phyloP scores from a whole-genome alignment of 2,797 vertebrate genomes.

The Coreius guichenoti region DNA sequence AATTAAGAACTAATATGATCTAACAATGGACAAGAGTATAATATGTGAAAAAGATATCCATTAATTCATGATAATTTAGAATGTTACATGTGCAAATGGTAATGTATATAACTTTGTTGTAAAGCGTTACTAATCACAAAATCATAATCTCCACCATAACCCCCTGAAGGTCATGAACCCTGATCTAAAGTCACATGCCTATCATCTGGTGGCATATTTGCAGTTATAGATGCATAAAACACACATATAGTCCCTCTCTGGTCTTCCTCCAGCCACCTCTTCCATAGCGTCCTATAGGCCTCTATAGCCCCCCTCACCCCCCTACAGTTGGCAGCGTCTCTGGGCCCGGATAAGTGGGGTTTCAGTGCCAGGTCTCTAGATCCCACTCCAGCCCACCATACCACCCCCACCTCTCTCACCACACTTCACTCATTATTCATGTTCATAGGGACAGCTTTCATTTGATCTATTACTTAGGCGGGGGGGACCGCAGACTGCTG shows the following conservation, averaged over 20 bases:
- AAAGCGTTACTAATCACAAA: background rate
- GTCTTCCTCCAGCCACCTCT: slow-evolving; percentile 60
- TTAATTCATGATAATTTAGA: background rate
- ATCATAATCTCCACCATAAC: background rate
- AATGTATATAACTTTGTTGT: background rate
- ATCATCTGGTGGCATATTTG: background rate
- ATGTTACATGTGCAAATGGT: background rate
- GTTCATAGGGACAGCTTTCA: slow-evolving; percentile 82
- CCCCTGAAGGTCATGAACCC: background rate
- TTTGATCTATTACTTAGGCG: slow-evolving; percentile 84
- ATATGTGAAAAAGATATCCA: background rate
- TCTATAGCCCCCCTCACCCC: slow-evolving; percentile 23
- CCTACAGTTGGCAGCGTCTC: slow-evolving; percentile 10
- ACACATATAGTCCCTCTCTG: slow-evolving; percentile 55
- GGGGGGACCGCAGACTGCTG: slow-evolving; percentile 72
- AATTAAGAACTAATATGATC: background rate
- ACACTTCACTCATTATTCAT: slow-evolving; percentile 81
- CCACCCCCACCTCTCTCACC: slow-evolving; percentile 68
- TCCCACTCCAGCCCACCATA: slow-evolving; percentile 61
- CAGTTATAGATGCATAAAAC: slow-evolving; percentile 23
- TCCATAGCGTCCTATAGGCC: slow-evolving; percentile 50
- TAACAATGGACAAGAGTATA: background rate
- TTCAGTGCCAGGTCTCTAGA: slow-evolving; percentile 46
- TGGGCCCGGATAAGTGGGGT: background rate
- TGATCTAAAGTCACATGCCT: background rate